These are phyloP conservation scores for Physella acuta DNA, from an alignment of 1,140 invertebrate species.

Conservation along the genomic window DNA sequence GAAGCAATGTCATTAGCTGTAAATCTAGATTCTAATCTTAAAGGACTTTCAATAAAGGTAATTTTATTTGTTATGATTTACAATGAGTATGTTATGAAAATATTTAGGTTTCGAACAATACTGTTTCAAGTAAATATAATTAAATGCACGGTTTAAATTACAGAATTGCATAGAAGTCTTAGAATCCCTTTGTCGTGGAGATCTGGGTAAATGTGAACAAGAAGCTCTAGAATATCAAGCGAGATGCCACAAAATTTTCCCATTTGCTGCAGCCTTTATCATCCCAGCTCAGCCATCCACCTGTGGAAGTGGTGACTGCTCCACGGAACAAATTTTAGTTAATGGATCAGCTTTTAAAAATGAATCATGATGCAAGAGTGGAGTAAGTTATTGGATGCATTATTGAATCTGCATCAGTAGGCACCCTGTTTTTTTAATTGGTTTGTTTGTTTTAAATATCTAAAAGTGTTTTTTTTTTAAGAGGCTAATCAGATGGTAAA, in stretches of 20 bases:
- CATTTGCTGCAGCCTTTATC: constrained; percentile 58
- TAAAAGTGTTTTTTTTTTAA: too few relatives aligned
- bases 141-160: too few relatives aligned
- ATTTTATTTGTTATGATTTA: too few relatives aligned
- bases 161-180: constrained; percentile 78
- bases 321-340: constrained; percentile 43
- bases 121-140: too few relatives aligned
- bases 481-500: too few relatives aligned
- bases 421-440: too few relatives aligned
- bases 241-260: constrained; percentile 74
- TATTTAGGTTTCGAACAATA: too few relatives aligned
- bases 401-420: too few relatives aligned
- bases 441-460: too few relatives aligned
- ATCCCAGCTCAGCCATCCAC: constrained; percentile 32
- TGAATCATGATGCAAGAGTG: constrained; percentile 14
- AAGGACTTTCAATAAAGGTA: constrained; percentile 62
- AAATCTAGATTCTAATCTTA: constrained; percentile 61
- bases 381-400: too few relatives aligned
- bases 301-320: constrained; percentile 33
- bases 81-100: too few relatives aligned
- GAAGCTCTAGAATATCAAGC: constrained; percentile 71
- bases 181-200: constrained; percentile 73
- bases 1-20: constrained; percentile 70
- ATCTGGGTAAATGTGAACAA: constrained; percentile 75
- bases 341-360: constrained; percentile 30